Percentiles rank a stretch among this genome's conserved stretches.
These are phyloP conservation scores for Atlantisia rogersi DNA, from an alignment of 2,113 vertebrate genomes.

Conservation along the genomic window DNA sequence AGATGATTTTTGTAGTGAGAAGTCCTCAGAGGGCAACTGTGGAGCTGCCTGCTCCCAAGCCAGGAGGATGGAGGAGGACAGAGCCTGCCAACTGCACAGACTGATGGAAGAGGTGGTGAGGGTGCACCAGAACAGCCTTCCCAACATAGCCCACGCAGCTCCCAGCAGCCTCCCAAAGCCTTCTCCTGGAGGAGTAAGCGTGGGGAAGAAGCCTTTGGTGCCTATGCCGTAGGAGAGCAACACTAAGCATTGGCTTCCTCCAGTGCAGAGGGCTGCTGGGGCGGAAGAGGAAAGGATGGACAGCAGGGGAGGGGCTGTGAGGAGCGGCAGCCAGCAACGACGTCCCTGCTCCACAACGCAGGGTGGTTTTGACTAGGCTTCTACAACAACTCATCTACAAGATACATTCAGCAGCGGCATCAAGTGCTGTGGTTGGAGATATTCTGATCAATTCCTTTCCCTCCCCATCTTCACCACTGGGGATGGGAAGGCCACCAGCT, in stretches of 20 bases:
- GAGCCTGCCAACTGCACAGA: not conserved
- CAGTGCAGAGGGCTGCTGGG: not conserved
- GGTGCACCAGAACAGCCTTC: not conserved
- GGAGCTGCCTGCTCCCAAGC: not conserved
- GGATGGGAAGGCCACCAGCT: slow-evolving; percentile 43
- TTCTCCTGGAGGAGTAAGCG: not conserved
- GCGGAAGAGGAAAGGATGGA: not conserved
- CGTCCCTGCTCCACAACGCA: not conserved
- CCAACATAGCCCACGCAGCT: no score
- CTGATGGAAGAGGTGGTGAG: not conserved
- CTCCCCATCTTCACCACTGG: not conserved
- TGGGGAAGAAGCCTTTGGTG: not conserved
- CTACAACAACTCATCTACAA: slow-evolving; percentile 47
- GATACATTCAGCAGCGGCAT: slow-evolving; percentile 47
- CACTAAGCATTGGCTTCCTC: not conserved
- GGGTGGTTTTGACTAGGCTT: not conserved
- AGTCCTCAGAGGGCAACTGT: not conserved
- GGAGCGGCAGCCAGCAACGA: not conserved
- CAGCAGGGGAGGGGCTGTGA: not conserved
- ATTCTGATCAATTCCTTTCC: slow-evolving; percentile 36
- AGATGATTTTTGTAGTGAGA: not conserved
- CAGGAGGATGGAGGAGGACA: not conserved
- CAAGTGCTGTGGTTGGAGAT: slow-evolving; percentile 43
- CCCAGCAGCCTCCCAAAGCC: not conserved
- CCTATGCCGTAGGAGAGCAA: not conserved